These are phyloP conservation scores for Rallus crepitans DNA, from an alignment of 2,797 vertebrate species.

Conservation along the genomic window DNA sequence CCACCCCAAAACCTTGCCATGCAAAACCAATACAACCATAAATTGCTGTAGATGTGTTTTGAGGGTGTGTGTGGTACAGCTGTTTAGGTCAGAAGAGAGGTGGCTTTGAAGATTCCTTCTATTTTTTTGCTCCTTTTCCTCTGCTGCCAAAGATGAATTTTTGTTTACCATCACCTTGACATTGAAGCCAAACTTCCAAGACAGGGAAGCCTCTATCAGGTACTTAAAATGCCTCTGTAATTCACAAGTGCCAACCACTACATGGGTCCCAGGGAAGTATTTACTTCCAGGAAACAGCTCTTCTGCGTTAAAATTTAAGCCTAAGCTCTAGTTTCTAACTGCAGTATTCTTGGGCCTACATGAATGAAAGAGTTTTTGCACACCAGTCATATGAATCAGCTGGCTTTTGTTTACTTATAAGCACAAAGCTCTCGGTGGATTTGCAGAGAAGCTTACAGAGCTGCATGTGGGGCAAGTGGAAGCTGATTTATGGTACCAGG, in stretches of 20 bases:
- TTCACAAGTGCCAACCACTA: neutral
- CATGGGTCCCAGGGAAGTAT: neutral
- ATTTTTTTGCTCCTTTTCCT: neutral
- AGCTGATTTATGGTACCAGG: neutral
- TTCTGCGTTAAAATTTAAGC: neutral
- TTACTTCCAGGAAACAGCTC: neutral
- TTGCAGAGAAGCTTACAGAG: neutral
- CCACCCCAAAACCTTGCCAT: too few relatives aligned
- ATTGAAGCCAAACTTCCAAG: neutral
- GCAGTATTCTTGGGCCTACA: neutral
- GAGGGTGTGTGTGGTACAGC: neutral
- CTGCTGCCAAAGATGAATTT: neutral
- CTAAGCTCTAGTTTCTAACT: neutral
- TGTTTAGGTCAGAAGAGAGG: neutral
- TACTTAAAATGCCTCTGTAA: neutral
- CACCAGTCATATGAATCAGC: neutral
- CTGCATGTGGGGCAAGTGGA: neutral
- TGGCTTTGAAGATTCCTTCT: neutral
- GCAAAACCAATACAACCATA: too few relatives aligned
- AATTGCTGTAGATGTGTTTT: neutral
- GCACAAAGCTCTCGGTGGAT: neutral
- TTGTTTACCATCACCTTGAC: neutral
- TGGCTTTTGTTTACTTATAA: neutral
- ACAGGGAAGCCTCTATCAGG: neutral
- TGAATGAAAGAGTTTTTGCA: neutral